These are phyloP conservation scores for Lophochroa leadbeateri DNA, from an alignment of 2,113 vertebrate species.

Conservation along the genomic window DNA sequence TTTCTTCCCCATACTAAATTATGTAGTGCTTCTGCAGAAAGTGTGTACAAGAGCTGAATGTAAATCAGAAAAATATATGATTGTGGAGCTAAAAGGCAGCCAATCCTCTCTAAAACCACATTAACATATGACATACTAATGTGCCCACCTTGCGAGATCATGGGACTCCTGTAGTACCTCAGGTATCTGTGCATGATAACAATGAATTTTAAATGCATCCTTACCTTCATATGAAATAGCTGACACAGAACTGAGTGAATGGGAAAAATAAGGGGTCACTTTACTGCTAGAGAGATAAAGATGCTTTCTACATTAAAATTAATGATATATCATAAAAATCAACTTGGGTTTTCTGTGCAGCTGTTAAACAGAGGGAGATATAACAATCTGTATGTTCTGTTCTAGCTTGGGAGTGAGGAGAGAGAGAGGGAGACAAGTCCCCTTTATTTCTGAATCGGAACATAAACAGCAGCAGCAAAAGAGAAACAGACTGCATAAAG, in stretches of 20 bases:
- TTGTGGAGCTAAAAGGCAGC: not conserved
- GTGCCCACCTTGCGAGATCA: not conserved
- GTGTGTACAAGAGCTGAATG: slow-evolving; percentile 48
- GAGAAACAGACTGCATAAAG: not conserved
- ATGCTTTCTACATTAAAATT: not conserved
- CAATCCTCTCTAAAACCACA: not conserved
- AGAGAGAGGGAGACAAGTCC: not conserved
- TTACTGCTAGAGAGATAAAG: not conserved
- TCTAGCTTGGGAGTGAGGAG: not conserved
- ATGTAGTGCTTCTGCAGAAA: slow-evolving; percentile 64
- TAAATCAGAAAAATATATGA: slow-evolving; percentile 49
- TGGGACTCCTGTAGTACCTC: not conserved
- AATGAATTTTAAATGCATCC: not conserved
- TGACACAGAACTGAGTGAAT: not conserved
- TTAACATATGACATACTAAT: not conserved
- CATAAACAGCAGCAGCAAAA: not conserved
- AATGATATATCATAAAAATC: not conserved
- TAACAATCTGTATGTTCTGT: not conserved
- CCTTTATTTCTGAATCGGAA: not conserved
- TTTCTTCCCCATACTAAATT: slow-evolving; percentile 60
- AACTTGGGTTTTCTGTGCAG: not conserved
- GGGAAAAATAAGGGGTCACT: not conserved
- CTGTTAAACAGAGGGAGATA: not conserved
- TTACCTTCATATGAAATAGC: not conserved
- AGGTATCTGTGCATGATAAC: not conserved